phyloP scores from a whole-genome alignment of 1,140 invertebrate genomes.

The Limonius californicus region DNA sequence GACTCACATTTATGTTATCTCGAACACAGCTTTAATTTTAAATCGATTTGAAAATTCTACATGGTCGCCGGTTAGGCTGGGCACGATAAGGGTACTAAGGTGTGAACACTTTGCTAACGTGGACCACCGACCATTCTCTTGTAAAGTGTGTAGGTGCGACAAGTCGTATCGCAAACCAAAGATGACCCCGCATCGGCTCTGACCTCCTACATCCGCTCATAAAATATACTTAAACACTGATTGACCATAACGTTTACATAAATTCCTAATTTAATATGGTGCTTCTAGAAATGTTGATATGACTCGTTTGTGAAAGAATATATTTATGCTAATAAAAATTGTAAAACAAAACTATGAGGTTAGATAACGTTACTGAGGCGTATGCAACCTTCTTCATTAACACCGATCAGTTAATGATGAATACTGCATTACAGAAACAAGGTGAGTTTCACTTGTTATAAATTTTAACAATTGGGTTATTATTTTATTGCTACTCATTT shows the following conservation, averaged over 20 bases:
- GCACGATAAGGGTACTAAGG: constrained; percentile 18
- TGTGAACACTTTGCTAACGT: neutral
- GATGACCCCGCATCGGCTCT: neutral
- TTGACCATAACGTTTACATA: neutral
- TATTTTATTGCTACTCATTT: too few relatives aligned
- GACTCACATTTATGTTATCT: constrained; percentile 32
- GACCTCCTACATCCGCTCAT: neutral
- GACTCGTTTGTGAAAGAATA: too few relatives aligned
- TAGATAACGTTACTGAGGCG: too few relatives aligned
- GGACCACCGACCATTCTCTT: constrained; percentile 17
- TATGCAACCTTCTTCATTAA: too few relatives aligned
- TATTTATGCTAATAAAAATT: too few relatives aligned
- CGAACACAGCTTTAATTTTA: constrained; percentile 45
- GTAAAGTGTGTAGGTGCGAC: neutral
- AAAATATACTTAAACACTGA: neutral
- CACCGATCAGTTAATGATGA: too few relatives aligned
- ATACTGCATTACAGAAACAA: too few relatives aligned
- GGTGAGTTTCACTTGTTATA: too few relatives aligned
- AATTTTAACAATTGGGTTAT: too few relatives aligned
- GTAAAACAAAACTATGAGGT: too few relatives aligned
- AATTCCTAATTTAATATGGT: neutral
- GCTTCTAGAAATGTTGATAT: too few relatives aligned
- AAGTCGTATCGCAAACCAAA: neutral
- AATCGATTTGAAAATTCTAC: constrained; percentile 43
- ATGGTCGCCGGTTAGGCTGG: constrained; percentile 31